Base-by-base conservation (phyloP, 2,797 vertebrate species). In the Helostoma temminkii region DNA sequence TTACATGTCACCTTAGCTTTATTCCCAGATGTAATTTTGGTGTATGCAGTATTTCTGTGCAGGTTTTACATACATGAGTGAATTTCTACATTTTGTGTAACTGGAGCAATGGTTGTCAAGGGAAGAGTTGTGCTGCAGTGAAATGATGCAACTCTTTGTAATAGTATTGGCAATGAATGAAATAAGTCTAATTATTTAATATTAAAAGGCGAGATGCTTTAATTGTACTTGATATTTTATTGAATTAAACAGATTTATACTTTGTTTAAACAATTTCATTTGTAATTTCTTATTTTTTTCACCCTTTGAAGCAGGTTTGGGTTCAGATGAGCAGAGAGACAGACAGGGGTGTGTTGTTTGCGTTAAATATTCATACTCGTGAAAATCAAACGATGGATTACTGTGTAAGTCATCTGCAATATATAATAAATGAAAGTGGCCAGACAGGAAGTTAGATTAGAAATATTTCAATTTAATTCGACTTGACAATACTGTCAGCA, bases 101-200 rank as follows among this genome's bases (percentile, higher is more conserved):
- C 80, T 93, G 91, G 92, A 93, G 89, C 90, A 92, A 68, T 87
- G 93, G 92, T 91, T 93, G 92, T 93, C 92, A 92, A 88, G 90
- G 93, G 92, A 92, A 93, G 93, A 93, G 91, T 94, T 94, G 92
- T 93, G 91, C 92, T 94, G 94, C 94, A 94, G 93, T 93, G 92
- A 93, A 91, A 95, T 95, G 94, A 95, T 94, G 94, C 94, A 95
- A 95, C 93, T 93, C 91, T 93, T 89, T 92, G 94, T 94, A 95
- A 95, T 92, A 94, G 88, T 93, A 89, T 92, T 93, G 92, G 88
- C 91, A 92, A 93, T 92, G 93, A 94, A 94, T 94, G 94, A 95
- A 95, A 93, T 92, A 93, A 89, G 87, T 93, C 83, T 93, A 91
- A 93, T n/a, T 92, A 91, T 92, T 92, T 93, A 93, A 93, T 88